phyloP scores from a whole-genome alignment of 1,140 invertebrate species.

The Drusus annulatus region DNA sequence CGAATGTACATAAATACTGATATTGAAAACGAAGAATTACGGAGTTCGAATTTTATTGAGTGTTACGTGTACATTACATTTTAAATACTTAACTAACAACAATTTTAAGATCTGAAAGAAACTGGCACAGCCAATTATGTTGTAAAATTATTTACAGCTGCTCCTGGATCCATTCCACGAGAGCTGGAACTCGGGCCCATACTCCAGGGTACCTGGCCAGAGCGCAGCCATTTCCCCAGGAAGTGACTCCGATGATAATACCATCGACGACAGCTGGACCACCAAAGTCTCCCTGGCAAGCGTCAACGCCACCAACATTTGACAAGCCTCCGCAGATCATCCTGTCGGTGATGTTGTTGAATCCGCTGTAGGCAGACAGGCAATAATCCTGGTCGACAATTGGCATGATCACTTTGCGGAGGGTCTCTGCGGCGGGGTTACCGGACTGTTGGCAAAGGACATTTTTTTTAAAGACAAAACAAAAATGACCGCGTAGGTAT shows the following conservation, averaged over 20 bases:
- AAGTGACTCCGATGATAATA: slow-evolving; percentile 78
- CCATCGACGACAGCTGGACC: slow-evolving; percentile 72
- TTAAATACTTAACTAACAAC: too few relatives aligned
- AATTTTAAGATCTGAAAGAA: too few relatives aligned
- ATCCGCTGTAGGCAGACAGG: slow-evolving; percentile 58
- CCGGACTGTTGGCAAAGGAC: slow-evolving; percentile 38
- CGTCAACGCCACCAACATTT: slow-evolving; percentile 58
- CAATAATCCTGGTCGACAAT: slow-evolving; percentile 63
- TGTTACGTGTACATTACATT: too few relatives aligned
- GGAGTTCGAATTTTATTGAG: too few relatives aligned
- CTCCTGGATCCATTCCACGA: slow-evolving; percentile 74
- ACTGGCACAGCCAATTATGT: too few relatives aligned
- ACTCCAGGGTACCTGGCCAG: slow-evolving; percentile 78
- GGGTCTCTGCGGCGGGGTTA: slow-evolving; percentile 56
- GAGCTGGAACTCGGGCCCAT: slow-evolving; percentile 77
- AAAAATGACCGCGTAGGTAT: too few relatives aligned
- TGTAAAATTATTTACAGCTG: slow-evolving; percentile 23
- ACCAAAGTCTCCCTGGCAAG: slow-evolving; percentile 73
- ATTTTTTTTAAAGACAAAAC: too few relatives aligned
- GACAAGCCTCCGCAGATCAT: slow-evolving; percentile 79
- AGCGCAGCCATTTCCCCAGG: slow-evolving; percentile 82
- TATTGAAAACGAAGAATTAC: too few relatives aligned
- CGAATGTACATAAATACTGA: too few relatives aligned
- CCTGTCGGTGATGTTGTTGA: slow-evolving; percentile 70
- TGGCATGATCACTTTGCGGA: slow-evolving; percentile 65